Base-by-base conservation (phyloP, 1,140 invertebrate species). In the Mycetomoellerius zeteki region DNA sequence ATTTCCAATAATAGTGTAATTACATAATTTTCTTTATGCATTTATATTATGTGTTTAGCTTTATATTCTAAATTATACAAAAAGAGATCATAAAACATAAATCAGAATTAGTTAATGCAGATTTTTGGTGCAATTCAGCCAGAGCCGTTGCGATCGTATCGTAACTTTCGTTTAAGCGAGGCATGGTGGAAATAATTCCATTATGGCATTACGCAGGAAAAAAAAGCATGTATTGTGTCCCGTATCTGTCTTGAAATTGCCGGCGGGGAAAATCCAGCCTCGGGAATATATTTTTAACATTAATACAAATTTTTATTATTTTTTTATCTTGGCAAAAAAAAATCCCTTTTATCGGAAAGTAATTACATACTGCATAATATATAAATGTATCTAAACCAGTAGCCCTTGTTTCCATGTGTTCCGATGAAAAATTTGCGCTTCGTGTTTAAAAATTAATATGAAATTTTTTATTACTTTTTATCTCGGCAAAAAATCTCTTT, bases 401-500 rank as follows among this genome's bases (percentile, higher is more conserved):
- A 82, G 58, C 80, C 69, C 80, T 84, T 82, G 80, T 82, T 84
- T 73, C 80, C 27, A 14, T 50, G 56, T 84, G 80, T 75, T 84
- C 37, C 80, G 69, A 84, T 84, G 37, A 84, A 84, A 84, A 84
- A 84, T 84, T 75, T 84, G 43, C 69, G 80, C 69, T 73, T 27
- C 37, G 54, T 84, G 43, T 84, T 84, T 84, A 84, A 84, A 84
- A 84, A 84, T 84, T 84, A 84, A 84, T 84, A 84, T 84, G 69
- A 75, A 84, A 84, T 84, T 84, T 84, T 84, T 84, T 84, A 84
- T 84, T 84, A 75, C 80, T 73, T 84, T 84, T 84, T 84, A 84
- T 84, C 80, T 75, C 80, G 80, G 80, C 54, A 75, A 75, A 84
- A 71, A 75, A 84, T 84, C 80, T 60, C 69, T 84, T 84, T 84